These are phyloP conservation scores for Conistra vaccinii DNA, from an alignment of 2,888 invertebrate genomes.

Conservation along the genomic window DNA sequence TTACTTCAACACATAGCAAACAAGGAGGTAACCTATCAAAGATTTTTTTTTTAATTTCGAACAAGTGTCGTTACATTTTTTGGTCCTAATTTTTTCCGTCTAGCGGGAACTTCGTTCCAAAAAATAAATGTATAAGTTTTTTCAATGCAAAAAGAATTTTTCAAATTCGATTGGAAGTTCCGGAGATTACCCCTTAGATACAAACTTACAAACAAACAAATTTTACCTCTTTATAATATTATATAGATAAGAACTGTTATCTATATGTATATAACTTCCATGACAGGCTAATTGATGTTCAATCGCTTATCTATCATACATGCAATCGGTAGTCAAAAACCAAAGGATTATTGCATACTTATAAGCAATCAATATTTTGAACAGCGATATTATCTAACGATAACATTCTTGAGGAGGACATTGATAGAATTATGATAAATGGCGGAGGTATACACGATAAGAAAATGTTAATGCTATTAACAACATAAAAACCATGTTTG, in stretches of 20 bases:
- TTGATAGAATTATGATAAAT: constrained; percentile 20
- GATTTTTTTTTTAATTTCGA: too few relatives aligned
- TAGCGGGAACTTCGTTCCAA: too few relatives aligned
- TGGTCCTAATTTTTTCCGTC: too few relatives aligned
- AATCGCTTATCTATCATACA: neutral
- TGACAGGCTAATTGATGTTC: constrained; percentile 2
- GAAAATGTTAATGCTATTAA: neutral
- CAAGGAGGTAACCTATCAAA: too few relatives aligned
- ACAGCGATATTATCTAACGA: constrained; percentile 1
- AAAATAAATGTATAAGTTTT: too few relatives aligned
- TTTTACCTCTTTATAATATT: too few relatives aligned
- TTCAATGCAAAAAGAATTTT: too few relatives aligned
- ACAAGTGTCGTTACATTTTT: too few relatives aligned
- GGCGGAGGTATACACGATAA: constrained; percentile 6
- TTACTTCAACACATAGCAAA: too few relatives aligned
- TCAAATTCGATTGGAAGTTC: too few relatives aligned
- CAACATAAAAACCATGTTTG: neutral
- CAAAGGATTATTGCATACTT: neutral
- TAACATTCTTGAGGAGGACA: constrained; percentile 17
- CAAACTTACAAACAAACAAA: too few relatives aligned
- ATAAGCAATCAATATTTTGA: neutral
- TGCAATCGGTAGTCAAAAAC: neutral
- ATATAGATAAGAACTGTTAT: neutral
- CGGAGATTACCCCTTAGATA: too few relatives aligned
- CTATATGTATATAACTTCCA: neutral